phyloP scores from a whole-genome alignment of 2,797 vertebrate genomes.

The Onychomys arenicola region DNA sequence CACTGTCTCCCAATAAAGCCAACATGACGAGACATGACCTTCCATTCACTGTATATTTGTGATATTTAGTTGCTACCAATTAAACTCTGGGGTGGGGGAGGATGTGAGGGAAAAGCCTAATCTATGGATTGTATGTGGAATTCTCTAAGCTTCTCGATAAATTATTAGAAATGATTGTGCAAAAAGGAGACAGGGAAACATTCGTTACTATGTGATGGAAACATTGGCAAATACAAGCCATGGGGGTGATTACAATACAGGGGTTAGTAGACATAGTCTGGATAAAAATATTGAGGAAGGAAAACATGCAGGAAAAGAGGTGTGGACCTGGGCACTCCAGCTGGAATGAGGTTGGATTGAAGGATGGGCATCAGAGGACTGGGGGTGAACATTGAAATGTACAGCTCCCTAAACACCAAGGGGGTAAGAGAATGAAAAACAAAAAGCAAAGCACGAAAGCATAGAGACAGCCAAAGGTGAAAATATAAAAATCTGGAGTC shows the following conservation, averaged over 20 bases:
- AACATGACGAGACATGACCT: not conserved
- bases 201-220: not conserved
- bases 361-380: not conserved
- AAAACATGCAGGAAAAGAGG: not conserved
- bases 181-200: not conserved
- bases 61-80: not conserved
- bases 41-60: not conserved
- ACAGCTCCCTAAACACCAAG: not conserved
- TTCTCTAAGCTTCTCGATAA: not conserved
- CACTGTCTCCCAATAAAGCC: not conserved
- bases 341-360: too few species aligned
- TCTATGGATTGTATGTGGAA: not conserved
- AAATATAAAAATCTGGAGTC: not conserved
- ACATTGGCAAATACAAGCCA: not conserved
- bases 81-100: not conserved
- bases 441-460: not conserved
- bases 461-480: not conserved
- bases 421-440: not conserved
- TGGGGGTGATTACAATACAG: not conserved
- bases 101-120: not conserved
- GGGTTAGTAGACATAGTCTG: not conserved
- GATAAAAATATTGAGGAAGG: not conserved
- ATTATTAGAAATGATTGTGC: not conserved
- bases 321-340: not conserved
- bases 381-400: not conserved